Percentiles rank a stretch among this genome's conserved stretches.
These are phyloP conservation scores for Bolborhynchus lineola DNA, from an alignment of 2,113 vertebrate species.

Conservation along the genomic window DNA sequence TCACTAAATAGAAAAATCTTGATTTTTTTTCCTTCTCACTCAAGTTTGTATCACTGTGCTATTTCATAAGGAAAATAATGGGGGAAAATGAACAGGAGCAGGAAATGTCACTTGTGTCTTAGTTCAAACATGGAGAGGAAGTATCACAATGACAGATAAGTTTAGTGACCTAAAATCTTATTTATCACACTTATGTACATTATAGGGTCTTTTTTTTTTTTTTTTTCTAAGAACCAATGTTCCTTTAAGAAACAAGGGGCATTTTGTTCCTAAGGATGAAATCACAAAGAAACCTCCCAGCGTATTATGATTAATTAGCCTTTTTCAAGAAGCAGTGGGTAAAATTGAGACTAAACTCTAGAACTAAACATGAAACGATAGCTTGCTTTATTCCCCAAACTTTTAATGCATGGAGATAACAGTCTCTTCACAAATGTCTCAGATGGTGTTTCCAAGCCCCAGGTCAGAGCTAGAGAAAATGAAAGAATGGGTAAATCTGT, in stretches of 20 bases:
- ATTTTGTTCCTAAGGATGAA: background rate
- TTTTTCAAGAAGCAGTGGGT: background rate
- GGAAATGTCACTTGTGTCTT: background rate
- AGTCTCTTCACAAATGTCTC: background rate
- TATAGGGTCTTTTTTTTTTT: background rate
- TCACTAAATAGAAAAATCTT: background rate
- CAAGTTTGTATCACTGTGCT: background rate
- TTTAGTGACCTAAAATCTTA: background rate
- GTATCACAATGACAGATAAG: background rate
- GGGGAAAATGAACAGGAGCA: background rate
- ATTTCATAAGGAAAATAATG: background rate
- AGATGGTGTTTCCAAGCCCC: background rate
- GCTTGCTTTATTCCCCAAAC: background rate
- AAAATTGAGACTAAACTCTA: background rate
- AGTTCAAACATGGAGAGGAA: background rate
- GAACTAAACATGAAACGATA: background rate
- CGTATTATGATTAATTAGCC: background rate
- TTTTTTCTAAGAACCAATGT: background rate
- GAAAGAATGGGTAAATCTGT: background rate
- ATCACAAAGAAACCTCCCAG: background rate
- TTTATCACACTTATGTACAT: background rate
- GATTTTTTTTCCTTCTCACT: background rate
- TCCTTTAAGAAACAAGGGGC: background rate
- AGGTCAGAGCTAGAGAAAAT: background rate
- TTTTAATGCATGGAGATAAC: background rate